Evolutionary conservation across 2,888 invertebrate species (phyloP).

Genomic region (Matsumyia berberina): DNA sequence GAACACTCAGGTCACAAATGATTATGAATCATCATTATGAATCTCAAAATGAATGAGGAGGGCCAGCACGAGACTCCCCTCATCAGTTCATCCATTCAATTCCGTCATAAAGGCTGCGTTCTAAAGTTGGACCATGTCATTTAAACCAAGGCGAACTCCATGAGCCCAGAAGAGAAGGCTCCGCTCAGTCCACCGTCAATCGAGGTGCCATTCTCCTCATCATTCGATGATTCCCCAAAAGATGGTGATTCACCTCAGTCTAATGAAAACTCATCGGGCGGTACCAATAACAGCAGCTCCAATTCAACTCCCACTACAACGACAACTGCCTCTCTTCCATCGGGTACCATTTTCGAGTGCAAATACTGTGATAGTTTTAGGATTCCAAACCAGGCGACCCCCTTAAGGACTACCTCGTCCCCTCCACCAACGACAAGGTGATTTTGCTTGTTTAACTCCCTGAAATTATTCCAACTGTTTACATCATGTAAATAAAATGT

Average conservation of each 20-base stretch:
- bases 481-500: no score
- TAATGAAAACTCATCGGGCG: conserved; percentile 37
- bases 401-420: no score
- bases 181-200: conserved; percentile 84
- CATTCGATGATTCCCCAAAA: conserved; percentile 53
- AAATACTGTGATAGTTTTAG: conserved; percentile 95
- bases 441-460: no score
- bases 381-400: no score
- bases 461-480: no score
- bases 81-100: conserved; percentile 79
- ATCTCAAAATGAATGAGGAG: conserved; percentile 79
- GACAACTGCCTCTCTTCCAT: conserved; percentile 29
- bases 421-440: no score
- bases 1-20: conserved; percentile 71
- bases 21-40: conserved; percentile 77
- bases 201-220: conserved; percentile 58
- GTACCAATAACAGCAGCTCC: conserved; percentile 59
- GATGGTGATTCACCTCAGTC: conserved; percentile 26
- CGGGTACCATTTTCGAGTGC: conserved; percentile 87
- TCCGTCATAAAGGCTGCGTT: conserved; percentile 93
- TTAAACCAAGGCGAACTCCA: conserved; percentile 79
- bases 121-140: conserved; percentile 89
- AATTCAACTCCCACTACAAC: conserved; percentile 67
- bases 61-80: conserved; percentile 80
- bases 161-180: conserved; percentile 78